Evolutionary conservation across 1,140 invertebrate genomes (phyloP), one percentile per base, ranked within the genome.

Genomic region (Trachymyrmex cornetzi): DNA sequence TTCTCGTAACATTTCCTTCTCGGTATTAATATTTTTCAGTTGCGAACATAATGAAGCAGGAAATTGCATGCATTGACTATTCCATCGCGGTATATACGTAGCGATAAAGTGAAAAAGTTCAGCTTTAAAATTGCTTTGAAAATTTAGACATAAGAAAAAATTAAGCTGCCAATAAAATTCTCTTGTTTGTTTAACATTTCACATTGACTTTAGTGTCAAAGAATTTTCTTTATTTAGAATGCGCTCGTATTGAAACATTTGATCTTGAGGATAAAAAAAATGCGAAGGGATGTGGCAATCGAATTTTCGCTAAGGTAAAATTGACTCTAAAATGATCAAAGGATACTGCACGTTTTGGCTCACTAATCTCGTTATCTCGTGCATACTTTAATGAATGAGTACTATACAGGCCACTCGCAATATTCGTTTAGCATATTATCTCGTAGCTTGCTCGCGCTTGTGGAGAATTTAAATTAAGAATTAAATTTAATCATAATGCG

Each of bases 401-500:
- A 69, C 63, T 69, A 69, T 57, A 69, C 63, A 72, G 53, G n/a
- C 74, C 38, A 77, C 34, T 77, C 57, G 22, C 34, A 48, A 82
- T 61, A 82, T 82, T 82, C 67, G 55, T 82, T 74, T 71, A 74
- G 55, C 55, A 61, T 82, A 82, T 82, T 82, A 74, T 74, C 55
- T 74, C 67, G 24, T 63, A 74, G 38, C 55, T 82, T 38, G 24
- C 67, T 61, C 69, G 55, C 34, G 24, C 67, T 61, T 53, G 55
- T 53, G 24, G 69, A 82, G 55, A 82, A 61, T 82, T 82, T 61
- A 82, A 82, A 82, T 72, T 72, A 72, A 82, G 53, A 82, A 82
- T 82, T 82, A 48, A 82, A 82, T 82, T 61, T 48, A 30, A 82
- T 74, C 24, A 44, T 22, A 74, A 82, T 82, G 24, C 38, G 34